Evolutionary conservation across 35 echinoderm and acorn worm species (phyloP), one percentile per base, ranked within the genome.

Genomic region (Acanthaster planci): DNA sequence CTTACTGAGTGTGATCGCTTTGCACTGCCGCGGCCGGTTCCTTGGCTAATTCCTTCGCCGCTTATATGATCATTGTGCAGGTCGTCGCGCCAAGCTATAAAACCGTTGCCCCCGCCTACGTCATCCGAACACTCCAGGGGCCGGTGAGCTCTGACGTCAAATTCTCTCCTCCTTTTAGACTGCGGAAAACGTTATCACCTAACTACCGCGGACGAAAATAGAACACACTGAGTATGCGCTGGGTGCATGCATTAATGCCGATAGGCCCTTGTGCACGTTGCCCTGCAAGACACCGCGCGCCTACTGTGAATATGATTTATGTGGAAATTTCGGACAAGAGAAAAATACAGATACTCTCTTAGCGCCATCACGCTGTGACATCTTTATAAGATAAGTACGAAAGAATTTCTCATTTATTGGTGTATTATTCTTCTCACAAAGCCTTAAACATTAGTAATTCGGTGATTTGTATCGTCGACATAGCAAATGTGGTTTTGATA

Each of bases 131-230:
- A 3, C 64, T 72, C 64, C 64, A 72, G 64, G 64, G 64, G 23
- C 64, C 34, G 14, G 23, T 7, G 64, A 26, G 64, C n/a, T 72
- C 64, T 72, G 64, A 72, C 64, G 64, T 72, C 64, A 72, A 72
- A 72, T 29, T 72, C 64, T 21, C 26, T 26, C 14, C 64, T 30
- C 23, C 64, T 31, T 72, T 72, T 72, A 72, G 64, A 72, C 8
- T 8, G 57, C 27, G 64, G 26, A 72, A 72, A 72, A 72, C 64
- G 64, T 72, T 72, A 34, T 34, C 64, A 34, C 64, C 30, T 31
- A 72, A 72, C 64, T 21, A 72, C 64, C 26, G 64, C 26, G 26
- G 56, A 72, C 34, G 34, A 31, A 72, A 72, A 72, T 72, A 72
- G 64, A 72, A 72, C 42, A 47, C 42, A 12, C 64, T 26, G 64